Evolutionary conservation across 2,113 vertebrate species (phyloP), one percentile per base, ranked within the genome.

Genomic region (Cryptomyrus ogoouensis): DNA sequence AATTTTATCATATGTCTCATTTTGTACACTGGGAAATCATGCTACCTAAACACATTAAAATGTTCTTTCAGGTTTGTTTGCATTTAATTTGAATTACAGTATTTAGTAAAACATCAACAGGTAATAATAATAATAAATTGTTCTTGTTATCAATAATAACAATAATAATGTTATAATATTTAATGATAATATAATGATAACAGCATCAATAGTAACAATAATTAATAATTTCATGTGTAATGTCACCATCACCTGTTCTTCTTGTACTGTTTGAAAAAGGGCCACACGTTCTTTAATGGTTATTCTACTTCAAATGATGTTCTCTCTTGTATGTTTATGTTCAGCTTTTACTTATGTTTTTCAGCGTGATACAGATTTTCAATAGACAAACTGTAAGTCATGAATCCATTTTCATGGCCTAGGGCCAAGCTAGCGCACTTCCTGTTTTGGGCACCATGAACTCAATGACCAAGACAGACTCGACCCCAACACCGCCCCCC

Each of bases 401-500:
- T 39, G 4, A 39, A 17, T 35, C 31, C n/a, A 77, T 35, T 17
- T 39, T 77, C 0, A 9, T 19, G n/a, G n/a, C 62, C n/a, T 66
- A 39, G 70, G 31, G 70, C 12, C 27, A 77, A 85, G 19, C 46
- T n/a, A 27, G n/a, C 1, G 6, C 31, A n/a, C 31, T n/a, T 6
- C 46, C n/a, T 50, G 83, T 50, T 49, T 86, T 31, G 47, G 24
- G n/a, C 2, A 6, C 24, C 83, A 49, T 27, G 50, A n/a, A 24
- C n/a, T 50, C 17, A 5, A 49, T 50, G 24, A 47, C 44, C 83
- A 84, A 46, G 17, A 49, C 21, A 66, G 89, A 88, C 91, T 92
- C 77, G 90, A 91, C 91, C 52, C 87, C 90, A 89, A 91, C 91
- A 93, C 92, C 90, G 90, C 80, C 91, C 56, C 17, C 83, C 35